Conservation (phyloP, 2,888 invertebrate species). For the Cataglyphis rosenhaueri region DNA sequence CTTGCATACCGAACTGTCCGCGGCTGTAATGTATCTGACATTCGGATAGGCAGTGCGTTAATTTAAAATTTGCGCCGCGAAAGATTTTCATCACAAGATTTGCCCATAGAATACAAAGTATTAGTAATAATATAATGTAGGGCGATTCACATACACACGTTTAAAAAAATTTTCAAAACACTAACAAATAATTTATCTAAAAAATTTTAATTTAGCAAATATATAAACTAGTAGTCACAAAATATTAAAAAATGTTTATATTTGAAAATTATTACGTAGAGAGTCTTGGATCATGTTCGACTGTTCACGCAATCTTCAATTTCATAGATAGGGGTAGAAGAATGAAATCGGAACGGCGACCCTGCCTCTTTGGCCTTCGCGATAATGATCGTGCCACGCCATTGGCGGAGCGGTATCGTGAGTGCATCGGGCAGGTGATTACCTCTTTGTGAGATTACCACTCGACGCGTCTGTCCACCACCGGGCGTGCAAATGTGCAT, state of each 20-base stretch:
- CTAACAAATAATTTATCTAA: background rate
- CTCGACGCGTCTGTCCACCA: slow-evolving; percentile 45
- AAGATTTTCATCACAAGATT: background rate
- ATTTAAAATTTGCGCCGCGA: slow-evolving; percentile 24
- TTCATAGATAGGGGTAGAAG: background rate
- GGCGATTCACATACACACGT: background rate
- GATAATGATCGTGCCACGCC: slow-evolving; percentile 34
- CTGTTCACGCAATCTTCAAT: slow-evolving; percentile 14
- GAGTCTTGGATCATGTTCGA: slow-evolving; percentile 8
- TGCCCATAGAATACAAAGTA: background rate
- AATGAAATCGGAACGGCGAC: slow-evolving; percentile 11
- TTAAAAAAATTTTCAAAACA: no score
- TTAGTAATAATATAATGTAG: background rate
- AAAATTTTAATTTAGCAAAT: background rate
- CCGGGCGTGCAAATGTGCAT: slow-evolving; percentile 41
- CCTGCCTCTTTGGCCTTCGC: slow-evolving; percentile 24
- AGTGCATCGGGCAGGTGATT: slow-evolving; percentile 18
- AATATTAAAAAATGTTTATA: background rate
- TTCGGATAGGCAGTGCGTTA: slow-evolving; percentile 33
- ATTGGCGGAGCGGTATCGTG: background rate
- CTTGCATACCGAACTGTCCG: slow-evolving; percentile 39
- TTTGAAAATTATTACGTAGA: background rate
- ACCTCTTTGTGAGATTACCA: slow-evolving; percentile 47
- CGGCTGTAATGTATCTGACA: slow-evolving; percentile 27
- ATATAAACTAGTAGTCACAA: background rate